Evolutionary conservation across 2,797 vertebrate genomes (phyloP), one percentile per base, ranked within the genome.

Genomic region (Rachycentron canadum): DNA sequence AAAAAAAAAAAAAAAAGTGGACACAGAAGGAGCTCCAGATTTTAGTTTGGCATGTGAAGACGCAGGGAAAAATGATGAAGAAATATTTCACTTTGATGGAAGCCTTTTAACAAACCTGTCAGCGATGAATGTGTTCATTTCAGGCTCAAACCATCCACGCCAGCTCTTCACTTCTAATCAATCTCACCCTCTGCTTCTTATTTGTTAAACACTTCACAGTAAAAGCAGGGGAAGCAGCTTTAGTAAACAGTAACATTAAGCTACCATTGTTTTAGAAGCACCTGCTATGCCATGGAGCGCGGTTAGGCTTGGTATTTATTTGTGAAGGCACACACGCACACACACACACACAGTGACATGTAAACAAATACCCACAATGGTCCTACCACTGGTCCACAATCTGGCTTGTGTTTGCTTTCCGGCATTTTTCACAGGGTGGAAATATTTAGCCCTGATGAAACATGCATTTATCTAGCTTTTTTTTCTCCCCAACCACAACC

Each of bases 361-460:
- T 93, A 92, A 94, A 94, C 94, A 94, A 92, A 93, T 91, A 89
- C 89, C 92, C 92, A 90, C 90, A 91, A 84, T 82, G 84, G 69
- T 92, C 88, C 90, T 84, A 86, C 89, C 91, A 80, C 91, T 78
- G 62, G 84, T 90, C 87, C 90, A 82, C 91, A 92, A 93, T 93
- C 93, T 94, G 93, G 93, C 90, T 92, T 94, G 91, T 91, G 92
- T 94, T 94, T 93, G 88, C 88, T 91, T 89, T 91, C 85, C 59
- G 52, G 87, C 88, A 89, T 93, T 93, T 93, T 92, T 90, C 83
- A 77, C 85, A 76, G 91, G 89, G 89, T 94, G 93, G 93, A 94
- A 94, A 94, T 93, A 93, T 92, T 94, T 92, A 91, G 85, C 88
- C 92, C 88, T 91, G 90, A 93, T 94, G 93, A 91, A 94, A 93